Evolutionary conservation across 2,888 invertebrate genomes (phyloP), one percentile per base, ranked within the genome.

Genomic region (Phaedon cochleariae): DNA sequence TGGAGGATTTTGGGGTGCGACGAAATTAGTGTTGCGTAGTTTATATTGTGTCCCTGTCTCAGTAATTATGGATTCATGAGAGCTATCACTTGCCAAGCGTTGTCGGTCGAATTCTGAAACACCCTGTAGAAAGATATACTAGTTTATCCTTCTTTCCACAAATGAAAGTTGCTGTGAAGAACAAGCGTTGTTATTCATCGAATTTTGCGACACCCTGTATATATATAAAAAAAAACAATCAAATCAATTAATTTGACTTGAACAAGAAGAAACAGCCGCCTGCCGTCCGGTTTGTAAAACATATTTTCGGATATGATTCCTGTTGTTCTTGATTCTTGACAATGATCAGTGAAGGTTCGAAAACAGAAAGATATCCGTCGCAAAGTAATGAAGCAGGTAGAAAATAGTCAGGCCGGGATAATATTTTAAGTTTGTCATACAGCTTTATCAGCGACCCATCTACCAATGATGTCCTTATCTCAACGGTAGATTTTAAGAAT

Each of bases 361-460:
- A 53, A n/a, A 26, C 34, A 59, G 54, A 66, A 45, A 59, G 60
- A 64, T 55, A 65, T 59, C 57, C 51, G 54, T 65, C 67, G 59
- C 41, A 15, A 15, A n/a, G 41, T 67, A 69, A 69, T 65, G 67
- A 69, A 63, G 65, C 70, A 70, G 70, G 70, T 70, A 70, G 68
- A 70, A 72, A n/a, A 69, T 68, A 62, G 59, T 55, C 59, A 55
- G 57, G 66, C 60, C 59, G 53, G 54, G 64, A 63, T 66, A 71
- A 73, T 70, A 70, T 71, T 70, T 74, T 69, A 72, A 64, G 59
- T 67, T 73, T 73, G 73, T 73, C 73, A 73, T 72, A 73, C 66
- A 61, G 62, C 57, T 65, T 73, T 73, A 73, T 73, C 73, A 69
- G 58, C 65, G 69, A 57, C 65, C 70, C 68, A 73, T 72, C 73